Percentiles rank a stretch among this genome's conserved stretches.
These are phyloP conservation scores for Parelbella ahira DNA, from an alignment of 2,888 invertebrate species.

Conservation along the genomic window DNA sequence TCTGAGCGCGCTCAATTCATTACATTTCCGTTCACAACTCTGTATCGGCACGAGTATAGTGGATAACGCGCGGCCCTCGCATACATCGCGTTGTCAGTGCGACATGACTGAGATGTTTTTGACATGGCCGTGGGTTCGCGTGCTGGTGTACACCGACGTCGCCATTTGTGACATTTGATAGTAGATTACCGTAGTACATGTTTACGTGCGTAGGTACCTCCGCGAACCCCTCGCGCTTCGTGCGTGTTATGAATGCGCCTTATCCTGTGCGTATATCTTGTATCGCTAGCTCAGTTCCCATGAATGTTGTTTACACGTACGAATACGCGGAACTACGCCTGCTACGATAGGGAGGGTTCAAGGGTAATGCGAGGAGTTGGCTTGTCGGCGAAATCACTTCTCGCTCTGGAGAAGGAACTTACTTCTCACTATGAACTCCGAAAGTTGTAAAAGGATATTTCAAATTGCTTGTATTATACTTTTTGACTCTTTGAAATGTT, in stretches of 20 bases:
- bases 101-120: slow-evolving; percentile 52
- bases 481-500: too few species aligned
- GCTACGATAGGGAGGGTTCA: slow-evolving; percentile 13
- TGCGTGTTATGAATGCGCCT: slow-evolving; percentile 47
- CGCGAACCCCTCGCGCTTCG: slow-evolving; percentile 43
- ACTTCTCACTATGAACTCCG: too few species aligned
- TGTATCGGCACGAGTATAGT: slow-evolving; percentile 36
- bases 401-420: too few species aligned
- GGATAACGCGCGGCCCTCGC: slow-evolving; percentile 44
- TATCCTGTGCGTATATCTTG: slow-evolving; percentile 60
- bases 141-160: slow-evolving; percentile 52
- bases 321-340: slow-evolving; percentile 28
- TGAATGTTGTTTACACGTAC: slow-evolving; percentile 33
- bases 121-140: slow-evolving; percentile 48
- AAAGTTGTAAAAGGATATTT: too few species aligned
- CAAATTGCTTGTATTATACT: too few species aligned
- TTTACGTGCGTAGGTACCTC: slow-evolving; percentile 55
- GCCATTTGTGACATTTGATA: slow-evolving; percentile 68
- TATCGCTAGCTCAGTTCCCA: slow-evolving; percentile 35
- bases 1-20: slow-evolving; percentile 5
- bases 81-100: slow-evolving; percentile 41
- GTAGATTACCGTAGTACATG: slow-evolving; percentile 67
- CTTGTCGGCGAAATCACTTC: slow-evolving; percentile 44
- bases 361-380: slow-evolving; percentile 35
- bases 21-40: slow-evolving; percentile 32